Conservation (phyloP, 2,113 vertebrate species). For the Triplophysa rosa region DNA sequence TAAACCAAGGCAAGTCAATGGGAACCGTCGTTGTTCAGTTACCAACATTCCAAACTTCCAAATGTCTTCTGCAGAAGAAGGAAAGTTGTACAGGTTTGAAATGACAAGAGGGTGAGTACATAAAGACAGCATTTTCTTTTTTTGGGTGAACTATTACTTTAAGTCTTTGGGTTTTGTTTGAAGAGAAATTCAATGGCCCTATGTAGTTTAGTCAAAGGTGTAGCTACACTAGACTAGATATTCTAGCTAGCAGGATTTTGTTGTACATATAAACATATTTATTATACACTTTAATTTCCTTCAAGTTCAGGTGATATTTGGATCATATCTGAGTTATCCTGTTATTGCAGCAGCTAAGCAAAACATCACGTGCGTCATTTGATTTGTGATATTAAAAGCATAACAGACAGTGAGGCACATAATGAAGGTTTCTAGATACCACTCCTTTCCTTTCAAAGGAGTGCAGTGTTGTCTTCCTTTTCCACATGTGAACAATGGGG, state of each 20-base stretch:
- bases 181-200: too few relatives aligned
- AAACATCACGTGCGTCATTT: constrained; percentile 5
- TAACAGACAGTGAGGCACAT: constrained; percentile 14
- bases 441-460: constrained; percentile 59
- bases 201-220: too few relatives aligned
- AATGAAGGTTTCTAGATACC: constrained; percentile 14
- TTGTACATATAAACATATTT: not conserved
- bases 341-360: not conserved
- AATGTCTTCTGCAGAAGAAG: too few relatives aligned
- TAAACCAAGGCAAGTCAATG: too few relatives aligned
- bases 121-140: too few relatives aligned
- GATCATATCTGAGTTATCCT: not conserved
- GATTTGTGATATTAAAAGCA: constrained; percentile 5
- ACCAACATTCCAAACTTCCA: too few relatives aligned
- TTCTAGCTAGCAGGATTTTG: not conserved
- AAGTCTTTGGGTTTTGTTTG: too few relatives aligned
- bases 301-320: not conserved
- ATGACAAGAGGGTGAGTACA: too few relatives aligned
- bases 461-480: constrained; percentile 64
- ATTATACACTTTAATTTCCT: not conserved
- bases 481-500: constrained; percentile 69
- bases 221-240: too few relatives aligned
- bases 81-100: too few relatives aligned
- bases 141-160: too few relatives aligned
- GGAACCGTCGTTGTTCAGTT: too few relatives aligned